Base-by-base conservation (phyloP, 1,140 invertebrate species). In the Anadara kagoshimensis region DNA sequence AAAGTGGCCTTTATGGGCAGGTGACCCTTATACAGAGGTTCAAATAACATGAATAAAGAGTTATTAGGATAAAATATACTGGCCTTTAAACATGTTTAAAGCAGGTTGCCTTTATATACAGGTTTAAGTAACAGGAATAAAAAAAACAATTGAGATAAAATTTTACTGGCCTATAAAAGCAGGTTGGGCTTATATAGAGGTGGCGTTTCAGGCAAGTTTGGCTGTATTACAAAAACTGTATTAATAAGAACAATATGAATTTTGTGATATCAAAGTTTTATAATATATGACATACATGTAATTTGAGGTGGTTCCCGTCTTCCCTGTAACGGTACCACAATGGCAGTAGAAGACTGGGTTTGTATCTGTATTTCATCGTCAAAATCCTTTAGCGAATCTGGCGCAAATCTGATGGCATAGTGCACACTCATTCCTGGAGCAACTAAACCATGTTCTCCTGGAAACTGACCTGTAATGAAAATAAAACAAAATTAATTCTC, bases 401-500 rank as follows among this genome's bases (percentile, higher is more conserved):
- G 88, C 12, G 83, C 81, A 80, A 90, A 90, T 56, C 84, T 75
- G 22, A 90, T 79, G 10, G 78, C 81, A 74, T 86, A 90, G 54
- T 83, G 75, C 70, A 85, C 88, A 63, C 86, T 87, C 83, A 90
- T 87, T 0, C 89, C 89, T 16, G 88, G 86, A 7, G 89, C 89
- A 11, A 90, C 86, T 14, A 89, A 64, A 0, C 88, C 88, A 73
- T 85, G 84, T 20, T 88, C 87, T 49, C 86, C 86, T 11, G 89
- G 89, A 74, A 89, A 90, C 80, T 89, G 88, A 61, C 89, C 89
- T 89, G 73, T 5, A 74, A 66, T 62, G 29, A 56, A 10, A 18
- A 63, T 44, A 29, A 72, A 16, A 36, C 5, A 36, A 43, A 59
- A 58, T 36, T 36, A 36, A 36, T 36, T 36, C 29, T 36, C n/a